Base-by-base conservation (phyloP, 1,140 invertebrate genomes). In the Drosophila sp. region DNA sequence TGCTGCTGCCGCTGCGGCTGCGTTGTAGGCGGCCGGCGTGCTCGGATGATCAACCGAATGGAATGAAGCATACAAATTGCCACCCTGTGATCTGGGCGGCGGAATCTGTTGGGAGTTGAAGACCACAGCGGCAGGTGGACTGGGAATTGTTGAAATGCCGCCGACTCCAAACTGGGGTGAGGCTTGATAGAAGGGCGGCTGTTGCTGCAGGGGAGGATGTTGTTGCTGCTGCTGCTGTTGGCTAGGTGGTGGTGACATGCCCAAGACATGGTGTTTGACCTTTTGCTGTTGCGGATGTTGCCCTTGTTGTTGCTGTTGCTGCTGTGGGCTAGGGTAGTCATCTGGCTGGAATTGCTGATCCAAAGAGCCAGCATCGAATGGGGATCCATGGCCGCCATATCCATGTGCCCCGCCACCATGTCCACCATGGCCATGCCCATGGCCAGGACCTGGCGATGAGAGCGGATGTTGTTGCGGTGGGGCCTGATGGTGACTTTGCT, bases 131-230 rank as follows among this genome's bases (percentile, higher is more conserved):
- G 96, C 94, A 11, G 96, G 96, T 8, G 96, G 96, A 55, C 96
- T 97, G 7, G 96, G 96, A 79, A 96, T 96, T 8, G 96, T 95
- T 32, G 96, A 95, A 80, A 97, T 95, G 33, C 95, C 94, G 60
- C 79, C 95, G 74, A 96, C 94, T 54, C 72, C 95, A 75, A 96
- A 97, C 78, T 95, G 95, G 10, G 90, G 90, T 23, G 94, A 92
- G 56, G 91, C 79, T 71, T 91, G 91, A 70, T 91, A 92, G 76
- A 91, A 92, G 2, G 81, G 80, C 55, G 89, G 80, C 65, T 90
- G 90, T 44, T 87, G 89, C 8, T 82, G 83, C 44, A 85, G 79
- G 6, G 89, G 79, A 1, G 75, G 69, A 11, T 80, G 80, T 10
- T 60, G 77, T 44, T 82, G 84, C 47, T 87, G 89, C 32, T 91